Evolutionary conservation across 2,888 invertebrate species (phyloP), one percentile per base, ranked within the genome.

Genomic region (Melolontha melolontha): DNA sequence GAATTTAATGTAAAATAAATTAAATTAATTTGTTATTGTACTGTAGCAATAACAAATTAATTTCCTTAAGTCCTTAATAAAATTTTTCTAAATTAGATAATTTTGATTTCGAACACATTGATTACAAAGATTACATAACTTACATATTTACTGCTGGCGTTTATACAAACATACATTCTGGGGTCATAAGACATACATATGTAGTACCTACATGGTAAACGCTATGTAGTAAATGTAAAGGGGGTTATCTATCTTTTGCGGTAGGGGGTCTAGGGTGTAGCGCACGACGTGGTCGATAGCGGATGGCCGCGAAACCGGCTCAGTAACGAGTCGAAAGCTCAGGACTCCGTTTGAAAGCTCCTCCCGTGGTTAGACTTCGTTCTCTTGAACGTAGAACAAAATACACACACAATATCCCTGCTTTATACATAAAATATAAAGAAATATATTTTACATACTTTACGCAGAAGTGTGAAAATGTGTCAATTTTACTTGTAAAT

Each of bases 241-340:
- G 59, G 59, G 66, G 66, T 73, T 72, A 74, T 74, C 76, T 77
- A 77, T 78, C 77, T 72, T 76, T 62, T 76, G 75, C 75, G 72
- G 75, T 71, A 75, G 74, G 76, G 75, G 75, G 75, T 76, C 76
- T 76, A 75, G 73, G 66, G 77, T 70, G 73, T 70, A 71, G 67
- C 72, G 72, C 72, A 64, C 78, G 75, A 71, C 76, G 73, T 76
- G 78, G 79, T 79, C 78, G 79, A 78, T 78, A 78, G 76, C 75
- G 74, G 73, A 72, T 71, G 71, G 68, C 67, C 74, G 73, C 69
- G 74, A 75, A 72, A 72, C 74, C 73, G 72, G 71, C 74, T 76
- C 75, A 78, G 78, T 77, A 72, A 75, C 75, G 74, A 76, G 75
- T 73, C 75, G 76, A 75, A 76, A 76, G 77, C 77, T 77, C 74